Percentiles rank a stretch among this genome's conserved stretches.
These are phyloP conservation scores for Montipora foliosa DNA, from an alignment of 64 coral and sea anemone genomes.

Conservation along the genomic window DNA sequence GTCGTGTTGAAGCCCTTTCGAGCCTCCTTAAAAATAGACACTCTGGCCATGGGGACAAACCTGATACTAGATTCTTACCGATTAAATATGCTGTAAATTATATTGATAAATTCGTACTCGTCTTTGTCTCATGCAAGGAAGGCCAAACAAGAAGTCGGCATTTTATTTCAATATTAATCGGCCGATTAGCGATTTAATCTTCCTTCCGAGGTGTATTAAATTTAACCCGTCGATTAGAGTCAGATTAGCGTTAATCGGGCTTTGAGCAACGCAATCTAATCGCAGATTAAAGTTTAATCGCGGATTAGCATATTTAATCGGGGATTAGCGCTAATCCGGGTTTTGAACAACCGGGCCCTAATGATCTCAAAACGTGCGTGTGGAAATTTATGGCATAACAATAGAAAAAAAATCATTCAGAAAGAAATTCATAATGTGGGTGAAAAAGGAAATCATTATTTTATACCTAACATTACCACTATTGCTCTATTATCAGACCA, in stretches of 20 bases:
- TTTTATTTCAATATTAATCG: not conserved
- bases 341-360: slow-evolving; percentile 16
- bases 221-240: slow-evolving; percentile 33
- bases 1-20: no score
- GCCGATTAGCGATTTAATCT: slow-evolving; percentile 6
- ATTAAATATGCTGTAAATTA: not conserved
- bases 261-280: slow-evolving; percentile 58
- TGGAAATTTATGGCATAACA: no score
- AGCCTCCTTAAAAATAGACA: no score
- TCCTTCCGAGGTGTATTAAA: slow-evolving; percentile 21
- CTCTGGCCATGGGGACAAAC: no score
- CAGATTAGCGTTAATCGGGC: slow-evolving; percentile 31
- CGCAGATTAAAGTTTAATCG: slow-evolving; percentile 43
- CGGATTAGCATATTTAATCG: slow-evolving; percentile 28
- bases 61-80: no score
- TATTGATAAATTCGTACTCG: slow-evolving; percentile 3
- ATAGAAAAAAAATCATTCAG: no score
- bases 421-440: no score
- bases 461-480: no score
- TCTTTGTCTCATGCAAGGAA: not conserved
- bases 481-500: no score
- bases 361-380: no score
- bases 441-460: no score
- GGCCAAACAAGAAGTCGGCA: not conserved
- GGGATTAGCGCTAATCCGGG: slow-evolving; percentile 12